Conservation (phyloP, 2,113 vertebrate genomes). For the Pyxicephalus adspersus region DNA sequence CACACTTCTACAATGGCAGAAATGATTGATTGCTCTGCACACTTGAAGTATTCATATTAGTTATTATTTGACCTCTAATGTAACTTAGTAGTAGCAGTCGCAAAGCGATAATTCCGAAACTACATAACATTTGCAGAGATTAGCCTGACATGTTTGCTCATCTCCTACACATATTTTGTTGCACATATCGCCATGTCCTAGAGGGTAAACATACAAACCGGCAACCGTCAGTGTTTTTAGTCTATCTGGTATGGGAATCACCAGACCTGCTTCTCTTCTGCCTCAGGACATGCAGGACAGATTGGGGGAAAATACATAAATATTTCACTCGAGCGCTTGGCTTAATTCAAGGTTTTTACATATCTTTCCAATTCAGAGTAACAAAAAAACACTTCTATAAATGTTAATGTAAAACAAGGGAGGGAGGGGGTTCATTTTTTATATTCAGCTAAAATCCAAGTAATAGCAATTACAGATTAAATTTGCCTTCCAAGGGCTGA, state of each 20-base stretch:
- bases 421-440: background rate
- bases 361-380: background rate
- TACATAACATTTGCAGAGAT: background rate
- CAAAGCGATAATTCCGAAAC: background rate
- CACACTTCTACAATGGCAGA: too few relatives aligned
- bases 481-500: too few relatives aligned
- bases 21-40: too few relatives aligned
- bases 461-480: too few relatives aligned
- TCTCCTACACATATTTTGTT: background rate
- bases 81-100: background rate
- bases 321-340: constrained; percentile 24
- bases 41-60: too few relatives aligned
- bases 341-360: constrained; percentile 14
- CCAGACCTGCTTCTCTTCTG: background rate
- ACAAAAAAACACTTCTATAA: constrained; percentile 5
- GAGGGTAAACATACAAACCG: constrained; percentile 20
- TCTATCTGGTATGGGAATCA: constrained; percentile 18
- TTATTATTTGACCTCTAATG: too few relatives aligned
- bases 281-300: constrained; percentile 10
- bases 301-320: constrained; percentile 33
- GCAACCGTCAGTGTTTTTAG: background rate
- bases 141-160: background rate
- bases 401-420: constrained; percentile 6
- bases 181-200: background rate
- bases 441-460: background rate